phyloP scores from a whole-genome alignment of 2,113 vertebrate genomes.

The Crotalus helleri region DNA sequence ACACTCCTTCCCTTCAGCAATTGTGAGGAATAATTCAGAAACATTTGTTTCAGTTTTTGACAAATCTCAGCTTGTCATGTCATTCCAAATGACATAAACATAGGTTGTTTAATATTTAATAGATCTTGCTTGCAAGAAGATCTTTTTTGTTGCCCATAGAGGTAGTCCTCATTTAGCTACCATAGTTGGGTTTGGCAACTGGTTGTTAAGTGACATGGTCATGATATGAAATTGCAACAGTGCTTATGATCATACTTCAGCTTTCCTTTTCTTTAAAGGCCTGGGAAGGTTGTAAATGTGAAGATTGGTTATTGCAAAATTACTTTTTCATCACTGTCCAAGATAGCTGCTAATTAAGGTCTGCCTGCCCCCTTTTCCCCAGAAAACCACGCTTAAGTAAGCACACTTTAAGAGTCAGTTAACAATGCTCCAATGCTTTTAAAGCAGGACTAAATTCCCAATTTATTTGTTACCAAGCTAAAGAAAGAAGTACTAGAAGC shows the following conservation, averaged over 20 bases:
- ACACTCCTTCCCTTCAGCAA: not conserved
- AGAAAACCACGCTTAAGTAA: not conserved
- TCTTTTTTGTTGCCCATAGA: not conserved
- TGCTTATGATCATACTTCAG: not conserved
- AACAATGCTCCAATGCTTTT: not conserved
- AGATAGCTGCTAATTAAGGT: not conserved
- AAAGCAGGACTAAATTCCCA: not conserved
- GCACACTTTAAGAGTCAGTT: not conserved
- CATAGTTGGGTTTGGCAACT: not conserved
- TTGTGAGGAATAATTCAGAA: not conserved
- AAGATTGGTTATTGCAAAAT: not conserved
- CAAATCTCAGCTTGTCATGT: not conserved
- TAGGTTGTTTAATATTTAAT: no score
- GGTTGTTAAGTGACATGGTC: not conserved
- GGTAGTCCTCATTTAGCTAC: not conserved
- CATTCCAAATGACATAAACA: not conserved
- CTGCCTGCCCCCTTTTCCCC: not conserved
- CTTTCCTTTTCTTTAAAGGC: not conserved
- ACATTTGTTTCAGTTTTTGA: not conserved
- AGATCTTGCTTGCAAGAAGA: not conserved
- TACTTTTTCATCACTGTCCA: not conserved
- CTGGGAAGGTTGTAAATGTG: not conserved
- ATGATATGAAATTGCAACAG: not conserved
- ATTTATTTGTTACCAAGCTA: not conserved
- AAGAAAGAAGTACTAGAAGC: no score